These are phyloP conservation scores for Ctenomys sociabilis DNA, from an alignment of 2,113 vertebrate species.

Conservation along the genomic window DNA sequence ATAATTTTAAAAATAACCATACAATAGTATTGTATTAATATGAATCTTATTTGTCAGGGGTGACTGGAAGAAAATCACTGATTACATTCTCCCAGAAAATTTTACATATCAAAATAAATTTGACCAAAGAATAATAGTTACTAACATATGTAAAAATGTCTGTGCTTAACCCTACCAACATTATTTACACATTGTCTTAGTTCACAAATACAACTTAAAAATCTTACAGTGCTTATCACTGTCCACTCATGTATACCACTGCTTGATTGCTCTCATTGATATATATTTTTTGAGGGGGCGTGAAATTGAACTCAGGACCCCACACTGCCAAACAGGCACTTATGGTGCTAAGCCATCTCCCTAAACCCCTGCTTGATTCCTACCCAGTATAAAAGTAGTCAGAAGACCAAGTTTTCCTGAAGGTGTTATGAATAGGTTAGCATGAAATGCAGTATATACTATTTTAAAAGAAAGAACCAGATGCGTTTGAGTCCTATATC, in stretches of 20 bases:
- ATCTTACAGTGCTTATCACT: neutral
- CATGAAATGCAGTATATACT: neutral
- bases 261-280: neutral
- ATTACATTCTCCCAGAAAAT: slow-evolving; percentile 19
- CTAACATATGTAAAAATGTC: neutral
- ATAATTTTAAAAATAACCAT: slow-evolving; percentile 38
- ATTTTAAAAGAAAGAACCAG: slow-evolving; percentile 27
- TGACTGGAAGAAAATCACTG: neutral
- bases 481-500: neutral
- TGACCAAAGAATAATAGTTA: neutral
- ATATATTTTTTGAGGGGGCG: no score
- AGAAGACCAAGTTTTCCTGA: slow-evolving; percentile 13
- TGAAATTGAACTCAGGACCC: no score
- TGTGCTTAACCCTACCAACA: neutral
- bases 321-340: no score
- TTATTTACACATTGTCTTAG: neutral
- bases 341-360: no score
- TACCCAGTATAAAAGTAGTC: neutral
- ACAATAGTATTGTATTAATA: neutral
- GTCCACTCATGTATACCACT: no score
- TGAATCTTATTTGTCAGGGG: neutral
- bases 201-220: slow-evolving; percentile 53
- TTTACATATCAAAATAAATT: slow-evolving; percentile 23
- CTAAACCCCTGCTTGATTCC: neutral
- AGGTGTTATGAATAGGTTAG: slow-evolving; percentile 3